Evolutionary conservation across 2,797 vertebrate genomes (phyloP).

Genomic region (Gadopsis marmoratus): DNA sequence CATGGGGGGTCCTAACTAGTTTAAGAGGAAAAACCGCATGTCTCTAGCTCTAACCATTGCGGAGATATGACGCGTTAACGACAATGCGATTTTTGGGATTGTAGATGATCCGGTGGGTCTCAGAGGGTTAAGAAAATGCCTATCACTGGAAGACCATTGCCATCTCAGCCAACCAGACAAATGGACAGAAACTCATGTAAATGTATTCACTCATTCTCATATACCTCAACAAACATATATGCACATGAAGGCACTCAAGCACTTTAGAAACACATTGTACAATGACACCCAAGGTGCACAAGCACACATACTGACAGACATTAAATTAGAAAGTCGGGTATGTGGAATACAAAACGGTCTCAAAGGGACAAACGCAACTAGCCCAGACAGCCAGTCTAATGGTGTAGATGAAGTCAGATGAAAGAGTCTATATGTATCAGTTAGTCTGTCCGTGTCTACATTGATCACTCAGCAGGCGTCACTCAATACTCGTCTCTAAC

Average conservation of each 20-base stretch:
- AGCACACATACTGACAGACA: slow-evolving; percentile 20
- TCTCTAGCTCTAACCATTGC: too few species aligned
- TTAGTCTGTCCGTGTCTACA: slow-evolving; percentile 64
- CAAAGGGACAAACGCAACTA: slow-evolving; percentile 32
- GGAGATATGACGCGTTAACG: too few species aligned
- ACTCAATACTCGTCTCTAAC: slow-evolving; percentile 55
- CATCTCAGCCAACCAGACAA: slow-evolving; percentile 27
- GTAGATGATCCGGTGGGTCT: too few species aligned
- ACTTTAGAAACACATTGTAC: slow-evolving; percentile 35
- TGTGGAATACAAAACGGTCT: slow-evolving; percentile 52
- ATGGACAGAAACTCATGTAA: slow-evolving; percentile 33
- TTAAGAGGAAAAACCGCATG: too few species aligned
- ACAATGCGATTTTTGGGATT: too few species aligned
- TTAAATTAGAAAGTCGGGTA: slow-evolving; percentile 31
- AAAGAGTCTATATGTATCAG: slow-evolving; percentile 69
- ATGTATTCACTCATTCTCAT: slow-evolving; percentile 33
- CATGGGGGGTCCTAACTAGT: too few species aligned
- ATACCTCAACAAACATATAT: slow-evolving; percentile 10
- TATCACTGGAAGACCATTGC: background rate
- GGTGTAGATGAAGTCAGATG: slow-evolving; percentile 68
- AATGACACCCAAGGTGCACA: slow-evolving; percentile 28
- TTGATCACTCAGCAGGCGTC: slow-evolving; percentile 59
- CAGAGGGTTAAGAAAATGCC: slow-evolving; percentile 1
- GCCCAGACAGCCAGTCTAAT: slow-evolving; percentile 52
- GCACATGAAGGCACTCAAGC: slow-evolving; percentile 26